A percentile compares a stretch with the other conserved stretches of the same genome.
These are phyloP conservation scores for Myoxocephalus aenaeus DNA, from an alignment of 2,797 vertebrate species.

Conservation along the genomic window DNA sequence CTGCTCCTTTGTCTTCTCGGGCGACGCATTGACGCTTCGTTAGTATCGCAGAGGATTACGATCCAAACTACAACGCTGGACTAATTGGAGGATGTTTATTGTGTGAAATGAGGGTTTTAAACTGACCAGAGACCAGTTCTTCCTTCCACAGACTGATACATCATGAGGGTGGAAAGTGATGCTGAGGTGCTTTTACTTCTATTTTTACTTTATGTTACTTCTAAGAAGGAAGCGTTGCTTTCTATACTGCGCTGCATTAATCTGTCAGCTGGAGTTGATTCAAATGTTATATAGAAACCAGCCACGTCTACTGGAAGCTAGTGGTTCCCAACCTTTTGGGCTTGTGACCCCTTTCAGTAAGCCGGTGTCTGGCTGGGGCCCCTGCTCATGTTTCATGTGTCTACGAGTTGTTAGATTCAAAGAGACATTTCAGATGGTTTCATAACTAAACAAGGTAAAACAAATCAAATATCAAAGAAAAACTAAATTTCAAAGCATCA, in stretches of 20 bases:
- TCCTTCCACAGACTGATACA: neutral
- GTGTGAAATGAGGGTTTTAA: slow-evolving; percentile 10
- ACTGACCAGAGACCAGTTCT: slow-evolving; percentile 28
- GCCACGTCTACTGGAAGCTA: neutral
- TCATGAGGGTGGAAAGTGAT: too few species aligned
- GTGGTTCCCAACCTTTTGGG: neutral
- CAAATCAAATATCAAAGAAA: neutral
- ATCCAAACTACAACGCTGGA: slow-evolving; percentile 17
- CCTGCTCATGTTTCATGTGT: neutral
- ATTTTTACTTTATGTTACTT: neutral
- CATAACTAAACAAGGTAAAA: neutral
- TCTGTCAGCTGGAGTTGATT: neutral
- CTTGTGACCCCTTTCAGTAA: neutral
- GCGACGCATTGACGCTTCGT: slow-evolving; percentile 15
- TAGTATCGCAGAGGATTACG: slow-evolving; percentile 13
- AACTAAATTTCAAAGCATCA: neutral
- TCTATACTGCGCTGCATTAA: neutral
- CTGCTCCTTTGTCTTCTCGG: slow-evolving; percentile 36
- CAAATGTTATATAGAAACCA: neutral
- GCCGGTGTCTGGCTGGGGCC: neutral
- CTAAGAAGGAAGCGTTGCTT: neutral
- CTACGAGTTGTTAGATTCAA: neutral
- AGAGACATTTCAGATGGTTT: neutral
- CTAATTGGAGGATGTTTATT: slow-evolving; percentile 52
- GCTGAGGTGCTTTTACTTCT: neutral